Conservation (phyloP, 2,113 vertebrate genomes). For the Ariopsis seemanni region DNA sequence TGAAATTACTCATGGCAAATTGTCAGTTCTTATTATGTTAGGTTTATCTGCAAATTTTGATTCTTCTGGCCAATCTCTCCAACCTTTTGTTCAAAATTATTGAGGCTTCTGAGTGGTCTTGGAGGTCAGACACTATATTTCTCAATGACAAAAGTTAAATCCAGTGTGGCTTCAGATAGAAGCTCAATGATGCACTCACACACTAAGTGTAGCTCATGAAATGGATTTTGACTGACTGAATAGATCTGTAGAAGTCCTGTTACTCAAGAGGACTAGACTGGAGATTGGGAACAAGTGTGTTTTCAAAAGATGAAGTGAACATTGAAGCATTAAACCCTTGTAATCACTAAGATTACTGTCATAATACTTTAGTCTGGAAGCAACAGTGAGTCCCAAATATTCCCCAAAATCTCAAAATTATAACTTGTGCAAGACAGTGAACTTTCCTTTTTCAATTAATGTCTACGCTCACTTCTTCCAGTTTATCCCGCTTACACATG, state of each 20-base stretch:
- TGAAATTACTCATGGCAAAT: neutral
- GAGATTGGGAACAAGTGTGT: neutral
- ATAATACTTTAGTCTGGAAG: neutral
- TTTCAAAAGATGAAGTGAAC: conserved; percentile 9
- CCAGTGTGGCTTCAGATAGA: neutral
- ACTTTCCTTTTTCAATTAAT: neutral
- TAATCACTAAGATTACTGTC: neutral
- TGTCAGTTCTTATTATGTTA: neutral
- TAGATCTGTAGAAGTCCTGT: conserved; percentile 11
- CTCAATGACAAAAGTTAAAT: neutral
- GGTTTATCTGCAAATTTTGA: neutral
- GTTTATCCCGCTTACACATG: too few relatives aligned
- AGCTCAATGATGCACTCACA: conserved; percentile 5
- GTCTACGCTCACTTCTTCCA: neutral
- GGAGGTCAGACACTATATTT: neutral
- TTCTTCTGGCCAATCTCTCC: neutral
- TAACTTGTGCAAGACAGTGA: neutral
- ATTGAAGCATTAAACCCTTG: conserved; percentile 1
- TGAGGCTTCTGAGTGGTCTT: neutral
- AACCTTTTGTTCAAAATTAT: neutral
- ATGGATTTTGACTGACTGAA: conserved; percentile 18
- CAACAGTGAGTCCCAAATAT: neutral
- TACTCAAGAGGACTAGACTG: neutral
- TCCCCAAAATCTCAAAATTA: neutral
- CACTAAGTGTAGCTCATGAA: conserved; percentile 3